Evolutionary conservation across 64 coral and sea anemone genomes (phyloP), one percentile per base, ranked within the genome.

Genomic region (Catalaphyllia jardinei): DNA sequence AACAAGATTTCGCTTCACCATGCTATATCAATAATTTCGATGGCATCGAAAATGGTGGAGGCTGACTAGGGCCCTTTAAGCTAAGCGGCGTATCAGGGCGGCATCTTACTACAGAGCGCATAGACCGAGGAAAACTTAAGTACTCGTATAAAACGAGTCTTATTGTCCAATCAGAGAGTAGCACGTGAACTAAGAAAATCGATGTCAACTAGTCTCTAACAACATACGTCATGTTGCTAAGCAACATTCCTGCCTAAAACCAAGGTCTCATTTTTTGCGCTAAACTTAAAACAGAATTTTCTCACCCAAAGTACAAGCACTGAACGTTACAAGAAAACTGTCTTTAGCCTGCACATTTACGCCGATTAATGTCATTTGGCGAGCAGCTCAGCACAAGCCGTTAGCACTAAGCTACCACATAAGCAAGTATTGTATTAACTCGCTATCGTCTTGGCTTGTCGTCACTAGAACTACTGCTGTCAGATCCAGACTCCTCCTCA

Each of bases 401-500:
- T 27, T 27, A n/a, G 24, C 29, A 29, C n/a, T 27, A 69, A n/a
- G 10, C 74, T 49, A 49, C 24, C 39, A 28, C 10, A 51, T 24
- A 4, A 15, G 52, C 14, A 18, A 25, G 14, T 0, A 18, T 16
- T n/a, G 10, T 57, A 57, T n/a, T 12, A n/a, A 69, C 38, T 24
- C 8, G 5, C 64, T 35, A 85, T 85, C 81, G 62, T 71, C 81
- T 85, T 71, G 62, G 81, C 42, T 50, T 71, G 13, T 28, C 81
- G 13, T 64, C 67, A n/a, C 27, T 11, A 0, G 81, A 85, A 14
- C 63, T 71, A 27, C 81, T 69, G 33, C 81, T 71, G 33, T 38
- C 33, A 2, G 81, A 85, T 22, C 38, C 81, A 52, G 81, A 85
- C 63, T 85, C 22, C 81, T 85, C 81, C 22, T 85, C 81, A 35